A percentile compares a stretch with the other conserved stretches of the same genome.
Conservation (phyloP, 2,888 invertebrate genomes). For the Patella caerulea region DNA sequence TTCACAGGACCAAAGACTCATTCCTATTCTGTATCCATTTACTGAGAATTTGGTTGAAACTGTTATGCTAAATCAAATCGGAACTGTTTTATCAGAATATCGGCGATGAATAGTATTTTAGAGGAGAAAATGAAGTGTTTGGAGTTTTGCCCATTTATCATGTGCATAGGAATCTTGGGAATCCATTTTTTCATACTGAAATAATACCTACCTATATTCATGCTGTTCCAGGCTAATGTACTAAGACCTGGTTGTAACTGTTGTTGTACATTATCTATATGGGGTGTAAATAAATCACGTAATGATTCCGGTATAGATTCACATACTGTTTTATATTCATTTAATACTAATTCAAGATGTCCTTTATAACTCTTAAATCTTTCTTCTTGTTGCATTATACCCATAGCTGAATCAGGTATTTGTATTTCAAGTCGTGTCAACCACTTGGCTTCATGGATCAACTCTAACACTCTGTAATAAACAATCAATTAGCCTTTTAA, state of each 20-base stretch:
- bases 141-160: background rate
- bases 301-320: slow-evolving; percentile 64
- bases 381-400: slow-evolving; percentile 66
- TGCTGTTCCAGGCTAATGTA: slow-evolving; percentile 71
- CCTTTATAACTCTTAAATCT: slow-evolving; percentile 70
- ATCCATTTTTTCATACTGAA: no score
- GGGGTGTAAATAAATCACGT: slow-evolving; percentile 60
- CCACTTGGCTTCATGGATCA: slow-evolving; percentile 71
- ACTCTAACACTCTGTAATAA: slow-evolving; percentile 63
- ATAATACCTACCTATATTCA: slow-evolving; percentile 69
- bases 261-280: slow-evolving; percentile 61
- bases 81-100: no score
- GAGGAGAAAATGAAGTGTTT: no score
- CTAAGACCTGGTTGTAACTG: slow-evolving; percentile 69
- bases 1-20: no score
- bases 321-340: slow-evolving; percentile 61
- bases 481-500: no score
- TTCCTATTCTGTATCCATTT: no score
- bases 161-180: background rate
- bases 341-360: slow-evolving; percentile 66
- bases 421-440: slow-evolving; percentile 68
- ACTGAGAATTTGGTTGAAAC: no score
- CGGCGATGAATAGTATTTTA: no score
- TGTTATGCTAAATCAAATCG: no score
- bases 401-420: slow-evolving; percentile 66